A percentile compares a stretch with the other conserved stretches of the same genome.
Evolutionary conservation across 1,140 invertebrate genomes (phyloP).

Genomic region (Drosophila triauraria): DNA sequence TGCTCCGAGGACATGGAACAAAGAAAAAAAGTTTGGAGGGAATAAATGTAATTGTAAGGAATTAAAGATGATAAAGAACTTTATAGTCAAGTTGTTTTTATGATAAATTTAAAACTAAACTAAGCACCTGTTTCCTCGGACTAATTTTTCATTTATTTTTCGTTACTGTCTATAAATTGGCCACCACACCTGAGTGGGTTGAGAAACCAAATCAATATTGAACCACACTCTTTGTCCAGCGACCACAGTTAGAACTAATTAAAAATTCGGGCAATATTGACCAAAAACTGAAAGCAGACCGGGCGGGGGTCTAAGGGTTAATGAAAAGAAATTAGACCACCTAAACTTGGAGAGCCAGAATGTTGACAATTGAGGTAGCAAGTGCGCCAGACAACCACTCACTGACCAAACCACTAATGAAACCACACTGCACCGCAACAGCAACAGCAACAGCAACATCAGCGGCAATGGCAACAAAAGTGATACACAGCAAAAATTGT

Average conservation of each 20-base stretch:
- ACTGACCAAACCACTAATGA: conserved; percentile 48
- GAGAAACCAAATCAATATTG: not conserved
- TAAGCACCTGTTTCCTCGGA: too few species aligned
- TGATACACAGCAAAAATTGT: conserved; percentile 20
- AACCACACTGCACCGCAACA: conserved; percentile 47
- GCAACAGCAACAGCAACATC: conserved; percentile 13
- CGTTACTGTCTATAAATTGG: not conserved
- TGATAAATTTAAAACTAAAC: too few species aligned
- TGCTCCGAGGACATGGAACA: not conserved
- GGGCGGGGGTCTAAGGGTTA: conserved; percentile 1
- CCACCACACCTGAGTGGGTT: not conserved
- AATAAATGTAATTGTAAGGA: too few species aligned
- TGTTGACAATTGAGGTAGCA: conserved; percentile 47
- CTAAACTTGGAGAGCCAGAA: conserved; percentile 15
- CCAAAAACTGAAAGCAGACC: not conserved
- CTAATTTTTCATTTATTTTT: not conserved
- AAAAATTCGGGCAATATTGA: not conserved
- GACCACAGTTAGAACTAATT: not conserved
- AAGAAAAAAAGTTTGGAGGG: too few species aligned
- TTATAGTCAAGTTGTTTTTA: too few species aligned
- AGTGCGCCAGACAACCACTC: conserved; percentile 26
- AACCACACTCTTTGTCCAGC: not conserved
- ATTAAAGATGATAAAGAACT: too few species aligned
- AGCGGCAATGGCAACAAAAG: conserved; percentile 17
- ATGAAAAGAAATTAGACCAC: conserved; percentile 28